Evolutionary conservation across 92 coral and sea anemone genomes (phyloP), one percentile per base, ranked within the genome.

Genomic region (Heteractis magnifica): DNA sequence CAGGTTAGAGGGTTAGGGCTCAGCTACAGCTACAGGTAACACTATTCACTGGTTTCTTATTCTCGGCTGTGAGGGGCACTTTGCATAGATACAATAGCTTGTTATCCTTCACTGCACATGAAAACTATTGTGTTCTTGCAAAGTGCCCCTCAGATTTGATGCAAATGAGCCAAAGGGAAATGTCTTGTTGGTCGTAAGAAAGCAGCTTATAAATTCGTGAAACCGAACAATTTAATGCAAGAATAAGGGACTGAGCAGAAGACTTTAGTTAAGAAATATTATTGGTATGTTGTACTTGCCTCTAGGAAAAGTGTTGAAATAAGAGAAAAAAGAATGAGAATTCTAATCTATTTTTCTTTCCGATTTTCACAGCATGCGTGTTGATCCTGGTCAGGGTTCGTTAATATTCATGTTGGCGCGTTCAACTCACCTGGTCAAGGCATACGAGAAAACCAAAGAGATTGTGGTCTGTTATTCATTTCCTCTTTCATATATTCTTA

Each of bases 1-100:
- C 98, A 94, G 83, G 97, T 95, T 23, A 90, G 98, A 75, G 98
- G 98, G 4, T 89, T 95, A 4, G 98, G 98, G 19, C 84, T 95
- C 20, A 92, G 95, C 11, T 95, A 95, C 70, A 92, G 92, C 65
- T 95, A 95, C 87, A 94, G 90, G 98, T 95, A 79, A 58, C 84
- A 50, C 65, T 58, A 48, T 9, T 50, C 11, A 68, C 7, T 15
- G 14, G 10, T 19, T 6, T 4, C 34, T 12, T 59, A 0, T 18
- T 58, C 12, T 0, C 21, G 76, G 2, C 49, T 26, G 5, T 78
- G 81, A 49, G 8, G 5, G 18, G 52, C 44, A 34, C 44, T 34
- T 2, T 34, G 44, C 44, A 34, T 34, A 26, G 3, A 34, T 34
- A 34, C 44, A 34, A 2, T 34, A 34, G 44, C 44, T 34, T 34